A percentile compares a stretch with the other conserved stretches of the same genome.
These are phyloP conservation scores for Indicator indicator DNA, from an alignment of 2,113 vertebrate genomes.

Conservation along the genomic window DNA sequence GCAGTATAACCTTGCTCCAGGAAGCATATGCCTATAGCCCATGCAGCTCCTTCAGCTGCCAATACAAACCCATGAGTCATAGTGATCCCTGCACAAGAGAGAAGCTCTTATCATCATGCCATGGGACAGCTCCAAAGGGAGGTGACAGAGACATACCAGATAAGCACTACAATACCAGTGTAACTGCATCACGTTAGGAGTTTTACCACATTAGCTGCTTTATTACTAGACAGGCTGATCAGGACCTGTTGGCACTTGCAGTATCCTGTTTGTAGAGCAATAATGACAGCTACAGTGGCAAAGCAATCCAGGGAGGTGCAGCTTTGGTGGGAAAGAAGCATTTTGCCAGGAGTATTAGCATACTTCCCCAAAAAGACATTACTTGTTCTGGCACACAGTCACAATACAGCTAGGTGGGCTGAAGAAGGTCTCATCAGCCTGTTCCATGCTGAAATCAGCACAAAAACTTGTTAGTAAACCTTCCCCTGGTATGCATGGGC, in stretches of 20 bases:
- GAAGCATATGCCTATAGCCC: not conserved
- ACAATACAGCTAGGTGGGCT: not conserved
- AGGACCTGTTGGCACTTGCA: constrained; percentile 47
- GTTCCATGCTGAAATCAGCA: not conserved
- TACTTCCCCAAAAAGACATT: not conserved
- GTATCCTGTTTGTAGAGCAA: not conserved
- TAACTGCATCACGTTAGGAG: constrained; percentile 21
- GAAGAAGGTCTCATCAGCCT: not conserved
- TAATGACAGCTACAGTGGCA: constrained; percentile 8
- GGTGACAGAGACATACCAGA: constrained; percentile 22
- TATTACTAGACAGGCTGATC: constrained; percentile 35
- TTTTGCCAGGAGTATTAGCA: not conserved
- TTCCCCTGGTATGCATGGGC: not conserved
- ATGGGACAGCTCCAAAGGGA: constrained; percentile 37
- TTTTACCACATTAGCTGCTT: constrained; percentile 37
- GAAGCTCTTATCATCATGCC: not conserved
- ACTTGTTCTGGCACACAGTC: fast-evolving
- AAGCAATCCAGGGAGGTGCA: not conserved
- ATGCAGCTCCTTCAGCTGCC: not conserved
- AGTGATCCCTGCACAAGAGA: fast-evolving
- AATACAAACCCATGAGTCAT: not conserved
- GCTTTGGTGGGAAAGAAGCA: not conserved
- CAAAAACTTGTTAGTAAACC: not conserved
- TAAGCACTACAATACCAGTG: constrained; percentile 51
- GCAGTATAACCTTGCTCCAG: not conserved